Evolutionary conservation across 2,797 vertebrate genomes (phyloP).

Genomic region (Myotis pilosus): DNA sequence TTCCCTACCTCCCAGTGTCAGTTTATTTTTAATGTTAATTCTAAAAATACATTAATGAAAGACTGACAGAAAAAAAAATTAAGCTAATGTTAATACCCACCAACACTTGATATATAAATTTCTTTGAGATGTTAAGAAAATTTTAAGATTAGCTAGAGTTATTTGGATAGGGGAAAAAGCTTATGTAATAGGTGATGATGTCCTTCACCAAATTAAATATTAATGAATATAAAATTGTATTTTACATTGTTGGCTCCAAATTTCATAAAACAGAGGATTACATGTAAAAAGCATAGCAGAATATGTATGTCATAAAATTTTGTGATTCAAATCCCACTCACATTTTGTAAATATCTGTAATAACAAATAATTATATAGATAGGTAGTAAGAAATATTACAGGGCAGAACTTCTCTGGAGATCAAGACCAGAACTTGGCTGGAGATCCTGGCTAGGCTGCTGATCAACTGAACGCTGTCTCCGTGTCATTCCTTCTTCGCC

Average conservation of each 20-base stretch:
- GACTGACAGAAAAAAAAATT: not conserved
- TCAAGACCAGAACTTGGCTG: no score
- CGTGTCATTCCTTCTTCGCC: no score
- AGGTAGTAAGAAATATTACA: not conserved
- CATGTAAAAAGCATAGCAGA: not conserved
- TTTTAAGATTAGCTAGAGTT: not conserved
- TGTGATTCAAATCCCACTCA: not conserved
- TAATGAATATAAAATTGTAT: not conserved
- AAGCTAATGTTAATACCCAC: not conserved
- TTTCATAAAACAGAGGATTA: not conserved
- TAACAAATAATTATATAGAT: not conserved
- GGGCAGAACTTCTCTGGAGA: no score
- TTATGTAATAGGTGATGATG: not conserved
- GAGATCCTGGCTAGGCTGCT: no score
- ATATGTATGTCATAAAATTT: not conserved
- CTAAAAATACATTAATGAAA: conserved; percentile 28
- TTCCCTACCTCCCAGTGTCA: no score
- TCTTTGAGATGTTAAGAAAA: not conserved
- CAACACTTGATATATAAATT: not conserved
- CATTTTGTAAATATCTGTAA: not conserved
- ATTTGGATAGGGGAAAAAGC: not conserved
- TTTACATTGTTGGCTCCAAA: not conserved
- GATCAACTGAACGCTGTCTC: no score
- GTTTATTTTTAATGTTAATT: conserved; percentile 11
- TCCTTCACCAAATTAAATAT: not conserved